phyloP scores from a whole-genome alignment of 2,113 vertebrate genomes.

The Artemisiospiza belli region DNA sequence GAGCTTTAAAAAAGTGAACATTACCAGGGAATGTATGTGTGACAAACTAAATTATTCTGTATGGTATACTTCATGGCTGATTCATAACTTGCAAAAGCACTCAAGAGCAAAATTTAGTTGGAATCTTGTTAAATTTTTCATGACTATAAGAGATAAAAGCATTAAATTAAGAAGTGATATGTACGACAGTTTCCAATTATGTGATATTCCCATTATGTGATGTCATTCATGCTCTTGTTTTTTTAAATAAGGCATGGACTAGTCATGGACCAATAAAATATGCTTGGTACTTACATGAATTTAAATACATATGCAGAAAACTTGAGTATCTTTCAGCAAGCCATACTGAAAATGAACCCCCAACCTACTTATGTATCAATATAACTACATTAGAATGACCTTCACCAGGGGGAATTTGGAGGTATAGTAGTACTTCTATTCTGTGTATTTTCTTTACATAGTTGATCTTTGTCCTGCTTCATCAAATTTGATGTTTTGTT shows the following conservation, averaged over 20 bases:
- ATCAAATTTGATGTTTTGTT: slow-evolving; percentile 78
- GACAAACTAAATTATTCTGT: not conserved
- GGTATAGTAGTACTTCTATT: not conserved
- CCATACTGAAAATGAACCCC: not conserved
- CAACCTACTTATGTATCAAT: not conserved
- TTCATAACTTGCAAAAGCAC: not conserved
- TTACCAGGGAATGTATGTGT: not conserved
- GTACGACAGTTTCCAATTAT: not conserved
- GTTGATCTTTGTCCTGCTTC: slow-evolving; percentile 78
- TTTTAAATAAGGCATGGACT: not conserved
- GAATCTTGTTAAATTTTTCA: not conserved
- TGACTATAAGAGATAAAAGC: not conserved
- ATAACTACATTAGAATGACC: not conserved
- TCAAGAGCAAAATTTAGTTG: not conserved
- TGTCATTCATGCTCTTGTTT: not conserved
- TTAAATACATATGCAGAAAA: not conserved
- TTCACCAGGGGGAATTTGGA: not conserved
- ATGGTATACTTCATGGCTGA: not conserved
- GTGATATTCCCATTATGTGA: not conserved
- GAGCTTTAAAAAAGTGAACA: not conserved
- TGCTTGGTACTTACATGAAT: not conserved
- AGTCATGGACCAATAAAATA: not conserved
- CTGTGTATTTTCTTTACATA: slow-evolving; percentile 63
- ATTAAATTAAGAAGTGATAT: not conserved
- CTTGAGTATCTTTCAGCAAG: not conserved